Base-by-base conservation (phyloP, 2,888 invertebrate genomes). In the Amphipoea oculea region DNA sequence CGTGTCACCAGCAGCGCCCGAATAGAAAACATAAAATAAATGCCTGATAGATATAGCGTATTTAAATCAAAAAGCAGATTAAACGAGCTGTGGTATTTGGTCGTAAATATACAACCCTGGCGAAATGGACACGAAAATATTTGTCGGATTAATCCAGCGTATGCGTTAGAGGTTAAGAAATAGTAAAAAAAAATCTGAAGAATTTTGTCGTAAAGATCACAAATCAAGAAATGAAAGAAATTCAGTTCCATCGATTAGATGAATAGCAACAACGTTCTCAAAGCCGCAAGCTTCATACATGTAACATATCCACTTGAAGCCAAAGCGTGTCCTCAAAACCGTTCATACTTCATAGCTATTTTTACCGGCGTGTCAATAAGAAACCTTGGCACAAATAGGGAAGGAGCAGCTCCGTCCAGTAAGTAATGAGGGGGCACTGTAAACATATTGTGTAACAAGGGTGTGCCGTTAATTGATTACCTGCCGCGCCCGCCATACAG, bases 381-480 rank as follows among this genome's bases (percentile, higher is more conserved):
- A 91, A 90, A 76, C 87, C 88, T 86, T 89, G 89, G 90, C 90
- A 91, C 89, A 91, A 91, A 92, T 90, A 91, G 89, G 88, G 83
- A 91, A 93, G 92, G 92, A 92, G 87, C 90, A 88, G 92, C 90
- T 90, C 89, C 91, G 93, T 93, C 92, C 93, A 94, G 95, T 96
- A 95, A 96, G 96, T 96, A 96, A 96, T 96, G 95, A 96, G 96
- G 93, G 91, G 92, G 91, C 91, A 92, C 88, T 84, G 94, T 93
- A 96, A 96, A 96, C 96, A 95, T 96, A 96, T 95, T 94, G 93
- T 93, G 94, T 95, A 93, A 95, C 95, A 91, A 89, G 91, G 91
- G 94, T 88, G 92, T 91, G 92, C 90, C 90, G 83, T 78, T 96
- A 96, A 96, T 96, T 96, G 96, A 96, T 96, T 96, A 95, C 93